These are phyloP conservation scores for Drosophila ambigua DNA, from an alignment of 1,140 invertebrate species.

Conservation along the genomic window DNA sequence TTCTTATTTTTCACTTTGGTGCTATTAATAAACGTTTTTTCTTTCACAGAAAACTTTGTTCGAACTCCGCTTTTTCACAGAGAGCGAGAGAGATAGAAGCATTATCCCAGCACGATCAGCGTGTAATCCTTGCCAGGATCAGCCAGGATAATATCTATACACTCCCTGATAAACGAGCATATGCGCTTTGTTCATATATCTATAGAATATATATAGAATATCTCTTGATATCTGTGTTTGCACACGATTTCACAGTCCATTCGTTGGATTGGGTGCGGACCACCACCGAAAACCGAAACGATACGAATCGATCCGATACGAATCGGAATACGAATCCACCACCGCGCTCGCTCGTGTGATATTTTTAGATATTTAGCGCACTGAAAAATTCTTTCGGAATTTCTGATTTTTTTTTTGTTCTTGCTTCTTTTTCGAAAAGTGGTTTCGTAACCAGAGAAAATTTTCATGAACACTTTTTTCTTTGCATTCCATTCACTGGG, in stretches of 20 bases:
- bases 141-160: conserved; percentile 57
- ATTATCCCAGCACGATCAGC: conserved; percentile 31
- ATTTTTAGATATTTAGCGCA: conserved; percentile 84
- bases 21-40: conserved; percentile 77
- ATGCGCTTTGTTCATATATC: conserved; percentile 5
- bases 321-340: conserved; percentile 44
- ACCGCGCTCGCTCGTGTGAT: conserved; percentile 42
- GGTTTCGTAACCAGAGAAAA: conserved; percentile 80
- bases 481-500: conserved; percentile 45
- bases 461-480: conserved; percentile 65
- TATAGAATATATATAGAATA: conserved; percentile 51
- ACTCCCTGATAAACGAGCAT: conserved; percentile 22
- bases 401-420: conserved; percentile 19
- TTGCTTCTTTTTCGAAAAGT: conserved; percentile 54
- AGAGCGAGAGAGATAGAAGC: background rate
- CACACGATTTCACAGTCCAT: conserved; percentile 72
- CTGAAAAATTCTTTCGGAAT: conserved; percentile 77
- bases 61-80: conserved; percentile 17
- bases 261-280: conserved; percentile 79
- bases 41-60: conserved; percentile 45
- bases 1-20: conserved; percentile 78
- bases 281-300: conserved; percentile 43
- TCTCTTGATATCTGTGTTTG: conserved; percentile 50
- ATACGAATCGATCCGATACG: conserved; percentile 45
- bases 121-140: conserved; percentile 49